phyloP scores from a whole-genome alignment of 2,888 invertebrate genomes.

The Netelia fuscicornis region DNA sequence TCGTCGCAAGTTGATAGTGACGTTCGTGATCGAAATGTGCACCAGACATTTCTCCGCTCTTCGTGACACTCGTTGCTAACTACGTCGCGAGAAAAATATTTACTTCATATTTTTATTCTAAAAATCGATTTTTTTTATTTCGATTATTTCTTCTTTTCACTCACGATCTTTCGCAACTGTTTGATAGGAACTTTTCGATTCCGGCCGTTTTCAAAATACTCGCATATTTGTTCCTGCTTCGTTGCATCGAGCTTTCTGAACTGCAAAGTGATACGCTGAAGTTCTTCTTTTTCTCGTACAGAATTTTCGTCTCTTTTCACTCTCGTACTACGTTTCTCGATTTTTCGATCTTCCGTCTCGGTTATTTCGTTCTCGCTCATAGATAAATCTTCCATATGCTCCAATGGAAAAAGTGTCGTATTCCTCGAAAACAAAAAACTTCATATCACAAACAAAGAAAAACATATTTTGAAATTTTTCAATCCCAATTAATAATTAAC shows the following conservation, averaged over 20 bases:
- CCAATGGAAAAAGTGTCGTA: neutral
- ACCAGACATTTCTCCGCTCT: neutral
- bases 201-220: neutral
- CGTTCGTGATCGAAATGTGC: slow-evolving; percentile 3
- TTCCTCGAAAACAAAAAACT: neutral
- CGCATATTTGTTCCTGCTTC: neutral
- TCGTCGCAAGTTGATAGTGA: neutral
- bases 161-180: neutral
- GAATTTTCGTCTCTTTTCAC: neutral
- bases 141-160: neutral
- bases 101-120: neutral
- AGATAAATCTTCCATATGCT: neutral
- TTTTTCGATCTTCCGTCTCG: neutral
- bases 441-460: neutral
- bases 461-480: too few species aligned
- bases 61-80: neutral
- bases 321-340: neutral
- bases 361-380: neutral
- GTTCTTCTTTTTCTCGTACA: neutral
- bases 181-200: neutral
- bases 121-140: neutral
- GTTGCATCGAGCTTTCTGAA: neutral
- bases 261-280: neutral
- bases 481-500: too few species aligned
- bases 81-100: neutral